phyloP scores from a whole-genome alignment of 2,797 vertebrate genomes.

The Helarctos malayanus region DNA sequence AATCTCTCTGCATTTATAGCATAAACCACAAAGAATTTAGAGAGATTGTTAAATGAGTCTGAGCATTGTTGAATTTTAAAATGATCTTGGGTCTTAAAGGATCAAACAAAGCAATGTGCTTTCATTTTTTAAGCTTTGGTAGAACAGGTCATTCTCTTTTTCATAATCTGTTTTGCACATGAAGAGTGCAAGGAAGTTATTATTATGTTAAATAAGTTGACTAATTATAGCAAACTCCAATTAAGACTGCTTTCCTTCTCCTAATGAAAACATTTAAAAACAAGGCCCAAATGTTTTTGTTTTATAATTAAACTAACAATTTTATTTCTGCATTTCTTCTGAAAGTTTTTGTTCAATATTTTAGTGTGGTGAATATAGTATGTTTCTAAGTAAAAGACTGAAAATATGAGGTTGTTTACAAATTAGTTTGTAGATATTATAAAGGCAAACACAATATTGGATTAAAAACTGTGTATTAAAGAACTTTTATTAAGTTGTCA shows the following conservation, averaged over 20 bases:
- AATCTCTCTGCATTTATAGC: not conserved
- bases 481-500: not conserved
- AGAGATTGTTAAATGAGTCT: not conserved
- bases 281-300: not conserved
- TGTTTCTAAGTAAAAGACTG: slow-evolving; percentile 17
- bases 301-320: slow-evolving; percentile 5
- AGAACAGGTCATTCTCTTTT: slow-evolving; percentile 6
- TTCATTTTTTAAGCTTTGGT: not conserved
- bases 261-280: slow-evolving; percentile 33
- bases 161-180: not conserved
- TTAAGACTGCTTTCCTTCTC: slow-evolving; percentile 32
- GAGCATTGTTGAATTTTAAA: slow-evolving; percentile 33
- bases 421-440: slow-evolving; percentile 17
- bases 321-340: not conserved
- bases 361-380: not conserved
- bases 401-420: not conserved
- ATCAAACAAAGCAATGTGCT: not conserved
- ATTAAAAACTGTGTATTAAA: slow-evolving; percentile 20
- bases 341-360: not conserved
- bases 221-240: not conserved
- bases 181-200: not conserved
- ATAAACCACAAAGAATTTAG: not conserved
- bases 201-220: not conserved
- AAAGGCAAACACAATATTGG: not conserved
- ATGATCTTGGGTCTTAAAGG: not conserved